phyloP scores from a whole-genome alignment of 2,888 invertebrate species.

The Idaea straminata region DNA sequence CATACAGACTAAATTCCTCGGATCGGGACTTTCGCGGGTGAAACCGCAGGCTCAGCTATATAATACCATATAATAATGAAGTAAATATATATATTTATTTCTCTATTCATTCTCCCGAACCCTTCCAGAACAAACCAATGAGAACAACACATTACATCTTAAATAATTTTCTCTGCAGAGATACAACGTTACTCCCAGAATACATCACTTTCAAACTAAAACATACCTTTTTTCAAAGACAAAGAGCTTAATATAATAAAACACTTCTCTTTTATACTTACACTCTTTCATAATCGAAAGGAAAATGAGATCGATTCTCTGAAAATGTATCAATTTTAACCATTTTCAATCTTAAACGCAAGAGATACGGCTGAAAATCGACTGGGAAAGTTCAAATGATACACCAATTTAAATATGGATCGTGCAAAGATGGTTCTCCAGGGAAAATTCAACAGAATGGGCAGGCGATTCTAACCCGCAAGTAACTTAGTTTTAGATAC shows the following conservation, averaged over 20 bases:
- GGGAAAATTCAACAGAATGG: slow-evolving; percentile 60
- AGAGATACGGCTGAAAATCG: slow-evolving; percentile 31
- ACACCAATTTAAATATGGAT: slow-evolving; percentile 73
- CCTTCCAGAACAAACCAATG: slow-evolving; percentile 54
- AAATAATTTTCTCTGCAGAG: slow-evolving; percentile 59
- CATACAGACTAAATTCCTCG: too few relatives aligned
- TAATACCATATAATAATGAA: neutral
- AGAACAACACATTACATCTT: slow-evolving; percentile 48
- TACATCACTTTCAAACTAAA: slow-evolving; percentile 34
- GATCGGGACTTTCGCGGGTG: neutral
- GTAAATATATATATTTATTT: too few relatives aligned
- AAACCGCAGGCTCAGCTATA: neutral
- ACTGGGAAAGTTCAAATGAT: slow-evolving; percentile 45
- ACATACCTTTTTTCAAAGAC: neutral
- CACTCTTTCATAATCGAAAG: slow-evolving; percentile 34
- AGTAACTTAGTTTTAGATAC: slow-evolving; percentile 20
- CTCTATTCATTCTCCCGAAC: slow-evolving; percentile 27
- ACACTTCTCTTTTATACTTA: slow-evolving; percentile 32
- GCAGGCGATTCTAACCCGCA: slow-evolving; percentile 41
- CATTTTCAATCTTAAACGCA: slow-evolving; percentile 29
- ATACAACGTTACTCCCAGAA: slow-evolving; percentile 61
- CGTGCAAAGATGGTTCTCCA: slow-evolving; percentile 76
- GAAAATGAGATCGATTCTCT: slow-evolving; percentile 76
- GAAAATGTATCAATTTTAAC: slow-evolving; percentile 35
- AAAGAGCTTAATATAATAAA: slow-evolving; percentile 35